Evolutionary conservation across 2,888 invertebrate species (phyloP).

Genomic region (Philereme vetulata): DNA sequence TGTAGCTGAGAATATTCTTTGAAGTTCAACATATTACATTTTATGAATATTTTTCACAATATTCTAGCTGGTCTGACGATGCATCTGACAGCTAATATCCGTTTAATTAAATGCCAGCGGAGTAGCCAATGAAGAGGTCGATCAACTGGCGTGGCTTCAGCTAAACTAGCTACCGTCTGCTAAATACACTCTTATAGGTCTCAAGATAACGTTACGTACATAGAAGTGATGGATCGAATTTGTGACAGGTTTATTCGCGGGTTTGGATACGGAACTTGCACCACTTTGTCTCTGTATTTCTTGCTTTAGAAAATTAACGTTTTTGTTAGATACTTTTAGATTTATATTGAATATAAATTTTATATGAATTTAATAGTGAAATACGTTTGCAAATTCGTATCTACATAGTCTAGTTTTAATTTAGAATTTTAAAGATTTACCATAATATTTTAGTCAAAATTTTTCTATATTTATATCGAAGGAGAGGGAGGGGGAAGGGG

Average conservation of each 20-base stretch:
- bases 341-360: no score
- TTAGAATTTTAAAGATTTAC: no score
- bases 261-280: neutral
- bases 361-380: no score
- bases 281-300: neutral
- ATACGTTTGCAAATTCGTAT: no score
- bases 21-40: slow-evolving; percentile 14
- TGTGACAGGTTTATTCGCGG: neutral
- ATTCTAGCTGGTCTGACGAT: slow-evolving; percentile 38
- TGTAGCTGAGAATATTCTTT: slow-evolving; percentile 1
- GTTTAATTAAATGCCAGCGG: slow-evolving; percentile 50
- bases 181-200: slow-evolving; percentile 4
- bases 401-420: no score
- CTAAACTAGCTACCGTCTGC: slow-evolving; percentile 31
- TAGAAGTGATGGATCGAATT: neutral
- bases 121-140: slow-evolving; percentile 51
- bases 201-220: slow-evolving; percentile 7
- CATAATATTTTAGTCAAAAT: no score
- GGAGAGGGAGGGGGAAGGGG: no score
- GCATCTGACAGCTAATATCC: slow-evolving; percentile 54
- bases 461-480: no score
- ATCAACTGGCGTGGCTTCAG: slow-evolving; percentile 38
- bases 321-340: no score
- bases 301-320: no score
- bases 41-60: slow-evolving; percentile 17